Conservation (phyloP, 2,888 invertebrate genomes). For the Sturmia bella region DNA sequence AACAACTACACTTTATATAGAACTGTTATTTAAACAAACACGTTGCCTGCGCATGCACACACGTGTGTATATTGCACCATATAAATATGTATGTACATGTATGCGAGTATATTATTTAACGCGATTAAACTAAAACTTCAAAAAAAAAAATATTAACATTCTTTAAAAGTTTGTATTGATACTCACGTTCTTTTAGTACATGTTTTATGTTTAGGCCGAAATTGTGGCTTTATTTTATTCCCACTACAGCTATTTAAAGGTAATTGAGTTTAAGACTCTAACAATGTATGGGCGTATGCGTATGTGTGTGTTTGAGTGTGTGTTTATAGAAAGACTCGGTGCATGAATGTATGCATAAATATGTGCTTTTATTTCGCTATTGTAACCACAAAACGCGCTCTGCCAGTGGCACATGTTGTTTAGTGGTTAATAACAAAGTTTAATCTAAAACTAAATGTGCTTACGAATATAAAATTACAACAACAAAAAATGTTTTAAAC, state of each 20-base stretch:
- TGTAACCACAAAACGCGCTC: conserved; percentile 57
- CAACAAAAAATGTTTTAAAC: not conserved
- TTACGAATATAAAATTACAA: conserved; percentile 5
- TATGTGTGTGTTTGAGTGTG: not conserved
- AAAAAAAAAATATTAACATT: too few relatives aligned
- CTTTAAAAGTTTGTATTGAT: too few relatives aligned
- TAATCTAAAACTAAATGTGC: conserved; percentile 64
- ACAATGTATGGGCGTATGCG: not conserved
- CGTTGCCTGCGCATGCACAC: too few relatives aligned
- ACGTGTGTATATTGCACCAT: too few relatives aligned
- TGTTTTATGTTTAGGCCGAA: not conserved
- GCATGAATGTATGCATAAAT: not conserved
- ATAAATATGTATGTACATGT: too few relatives aligned
- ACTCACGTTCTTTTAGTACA: conserved; percentile 1
- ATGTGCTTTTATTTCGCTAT: conserved; percentile 40
- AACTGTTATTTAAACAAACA: too few relatives aligned
- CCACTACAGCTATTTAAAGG: conserved; percentile 33
- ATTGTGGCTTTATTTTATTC: conserved; percentile 32
- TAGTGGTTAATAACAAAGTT: conserved; percentile 67
- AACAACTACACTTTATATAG: too few relatives aligned
- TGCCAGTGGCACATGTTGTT: conserved; percentile 69
- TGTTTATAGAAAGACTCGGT: too few relatives aligned
- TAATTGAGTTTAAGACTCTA: conserved; percentile 53
- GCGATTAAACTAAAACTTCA: too few relatives aligned
- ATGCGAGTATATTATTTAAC: too few relatives aligned